phyloP scores from a whole-genome alignment of 2,113 vertebrate species.

The Pithys albifrons region DNA sequence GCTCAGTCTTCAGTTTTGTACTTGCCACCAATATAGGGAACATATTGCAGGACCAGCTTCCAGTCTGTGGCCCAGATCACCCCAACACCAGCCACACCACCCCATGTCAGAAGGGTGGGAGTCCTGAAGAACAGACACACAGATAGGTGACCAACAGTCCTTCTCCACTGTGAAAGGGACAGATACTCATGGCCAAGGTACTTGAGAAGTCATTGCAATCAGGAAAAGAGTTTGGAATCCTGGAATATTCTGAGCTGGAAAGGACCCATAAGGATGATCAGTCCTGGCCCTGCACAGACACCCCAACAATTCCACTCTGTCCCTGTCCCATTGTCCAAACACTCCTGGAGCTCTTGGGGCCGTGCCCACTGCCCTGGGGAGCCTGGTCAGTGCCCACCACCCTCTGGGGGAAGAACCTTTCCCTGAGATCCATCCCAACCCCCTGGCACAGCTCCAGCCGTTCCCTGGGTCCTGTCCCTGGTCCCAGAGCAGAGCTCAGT shows the following conservation, averaged over 20 bases:
- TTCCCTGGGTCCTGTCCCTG: not conserved
- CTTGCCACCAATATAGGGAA: conserved; percentile 90
- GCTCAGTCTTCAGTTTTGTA: conserved; percentile 82
- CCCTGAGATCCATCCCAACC: not conserved
- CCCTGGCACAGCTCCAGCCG: not conserved
- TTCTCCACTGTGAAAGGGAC: not conserved
- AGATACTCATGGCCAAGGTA: not conserved
- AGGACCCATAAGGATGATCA: accelerated
- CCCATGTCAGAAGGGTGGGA: conserved; percentile 82
- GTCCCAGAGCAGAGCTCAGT: not conserved
- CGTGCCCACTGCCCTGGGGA: not conserved
- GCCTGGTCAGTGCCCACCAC: not conserved
- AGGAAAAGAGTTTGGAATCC: not conserved
- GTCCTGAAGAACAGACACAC: conserved; percentile 73
- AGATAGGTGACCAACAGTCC: not conserved
- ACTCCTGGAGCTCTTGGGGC: not conserved
- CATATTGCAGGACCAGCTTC: conserved; percentile 87
- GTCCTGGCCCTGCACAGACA: not conserved
- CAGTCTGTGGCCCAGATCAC: conserved; percentile 90
- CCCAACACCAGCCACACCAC: conserved; percentile 75
- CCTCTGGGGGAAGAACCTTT: not conserved
- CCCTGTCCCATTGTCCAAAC: not conserved
- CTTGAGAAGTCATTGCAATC: not conserved
- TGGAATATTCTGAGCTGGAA: accelerated
- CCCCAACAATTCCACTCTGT: not conserved